Base-by-base conservation (phyloP, 1,140 invertebrate genomes). In the Lepidotrigona ventralis region DNA sequence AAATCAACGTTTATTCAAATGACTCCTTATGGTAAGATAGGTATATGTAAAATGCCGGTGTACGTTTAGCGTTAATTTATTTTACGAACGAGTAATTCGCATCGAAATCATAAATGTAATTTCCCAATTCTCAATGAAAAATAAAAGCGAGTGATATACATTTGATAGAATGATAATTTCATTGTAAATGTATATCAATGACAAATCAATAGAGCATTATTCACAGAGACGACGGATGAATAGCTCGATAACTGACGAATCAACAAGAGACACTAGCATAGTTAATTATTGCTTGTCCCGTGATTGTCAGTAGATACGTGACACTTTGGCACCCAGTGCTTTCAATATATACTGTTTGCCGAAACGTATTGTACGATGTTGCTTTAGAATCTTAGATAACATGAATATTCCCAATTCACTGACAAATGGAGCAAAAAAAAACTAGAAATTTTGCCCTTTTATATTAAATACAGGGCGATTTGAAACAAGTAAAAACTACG, bases 251-350 rank as follows among this genome's bases (percentile, higher is more conserved):
- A 63, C 69, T 81, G 56, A 58, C 12, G 74, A 54, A 53, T 81
- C 63, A 85, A 85, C 60, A n/a, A 39, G 19, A 23, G 33, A 46
- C 66, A 33, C 64, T 56, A 46, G 75, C 33, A 63, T 46, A 39
- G 85, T 68, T 86, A 86, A 86, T 86, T 86, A 78, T 33, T 60
- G 68, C 60, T 86, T 85, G 85, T 81, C 54, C 33, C 46, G 21
- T 54, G 60, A 77, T 81, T 60, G 70, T 70, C 60, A 11, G n/a
- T 56, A 23, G 54, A 64, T 78, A 82, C 81, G 74, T 82, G 81
- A 76, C 63, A 69, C 64, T 39, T 56, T 69, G 63, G 17, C 64
- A 70, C 53, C 39, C 15, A 39, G 21, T n/a, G 54, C 26, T 77
- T 82, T 82, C 54, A 77, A 66, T 77, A 76, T 77, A n/a, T 54